Conservation (phyloP, 2,888 invertebrate genomes). For the Alentia gelatinosa region DNA sequence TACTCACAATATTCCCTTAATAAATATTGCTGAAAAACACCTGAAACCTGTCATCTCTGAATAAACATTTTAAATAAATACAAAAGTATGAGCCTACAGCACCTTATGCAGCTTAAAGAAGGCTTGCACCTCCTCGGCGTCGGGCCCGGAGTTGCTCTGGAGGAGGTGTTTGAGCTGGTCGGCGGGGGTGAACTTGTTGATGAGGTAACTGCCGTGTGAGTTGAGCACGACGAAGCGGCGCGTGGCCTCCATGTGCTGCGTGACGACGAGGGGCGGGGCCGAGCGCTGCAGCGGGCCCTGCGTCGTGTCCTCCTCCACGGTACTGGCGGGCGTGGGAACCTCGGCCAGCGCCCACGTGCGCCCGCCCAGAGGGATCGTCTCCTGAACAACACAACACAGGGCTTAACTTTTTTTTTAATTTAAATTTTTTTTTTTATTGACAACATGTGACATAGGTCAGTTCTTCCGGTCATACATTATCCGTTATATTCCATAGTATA, state of each 20-base stretch:
- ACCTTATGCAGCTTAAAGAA: constrained; percentile 88
- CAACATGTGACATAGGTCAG: too few species aligned
- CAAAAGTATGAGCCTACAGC: not conserved
- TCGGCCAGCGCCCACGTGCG: constrained; percentile 92
- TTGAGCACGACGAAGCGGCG: constrained; percentile 92
- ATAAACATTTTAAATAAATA: too few species aligned
- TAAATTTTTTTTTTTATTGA: too few species aligned
- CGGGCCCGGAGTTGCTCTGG: constrained; percentile 90
- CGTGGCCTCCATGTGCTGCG: constrained; percentile 87
- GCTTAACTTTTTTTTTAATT: not conserved
- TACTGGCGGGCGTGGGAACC: constrained; percentile 77
- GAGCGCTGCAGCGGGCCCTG: constrained; percentile 64
- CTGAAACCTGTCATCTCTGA: too few species aligned
- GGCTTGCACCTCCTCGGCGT: constrained; percentile 90
- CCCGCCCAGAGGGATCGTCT: constrained; percentile 90
- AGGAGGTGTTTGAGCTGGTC: constrained; percentile 92
- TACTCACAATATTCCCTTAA: too few species aligned
- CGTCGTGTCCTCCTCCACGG: constrained; percentile 40
- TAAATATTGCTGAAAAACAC: too few species aligned
- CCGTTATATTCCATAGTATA: too few species aligned
- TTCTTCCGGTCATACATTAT: too few species aligned
- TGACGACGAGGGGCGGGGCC: constrained; percentile 86
- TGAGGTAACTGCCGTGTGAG: constrained; percentile 91
- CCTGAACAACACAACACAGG: constrained; percentile 81
- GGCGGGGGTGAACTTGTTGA: constrained; percentile 91